Conservation (phyloP, 2,888 invertebrate genomes). For the Serripes groenlandicus region DNA sequence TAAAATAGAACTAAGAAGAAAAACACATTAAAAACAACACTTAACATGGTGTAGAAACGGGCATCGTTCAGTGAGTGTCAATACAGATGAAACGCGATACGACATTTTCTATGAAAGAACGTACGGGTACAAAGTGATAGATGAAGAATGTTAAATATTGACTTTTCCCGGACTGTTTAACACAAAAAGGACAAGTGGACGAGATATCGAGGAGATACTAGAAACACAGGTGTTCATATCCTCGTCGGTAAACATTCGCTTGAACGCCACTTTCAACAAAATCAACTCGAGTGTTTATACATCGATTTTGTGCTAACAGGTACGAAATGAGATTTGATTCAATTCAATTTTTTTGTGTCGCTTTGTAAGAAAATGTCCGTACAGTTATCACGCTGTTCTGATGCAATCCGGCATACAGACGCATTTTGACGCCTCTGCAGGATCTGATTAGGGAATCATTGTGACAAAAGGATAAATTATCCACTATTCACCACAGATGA, state of each 20-base stretch:
- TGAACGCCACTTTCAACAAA: neutral
- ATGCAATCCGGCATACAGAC: no score
- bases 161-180: slow-evolving; percentile 13
- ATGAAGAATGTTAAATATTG: slow-evolving; percentile 18
- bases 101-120: slow-evolving; percentile 1
- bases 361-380: no score
- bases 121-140: neutral
- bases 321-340: no score
- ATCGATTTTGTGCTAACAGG: slow-evolving; percentile 8
- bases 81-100: slow-evolving; percentile 2
- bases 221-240: slow-evolving; percentile 9
- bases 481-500: no score
- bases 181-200: slow-evolving; percentile 15
- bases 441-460: no score
- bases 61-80: slow-evolving; percentile 1
- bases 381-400: no score
- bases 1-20: neutral
- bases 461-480: no score
- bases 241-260: slow-evolving; percentile 1
- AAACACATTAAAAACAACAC: slow-evolving; percentile 5
- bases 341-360: no score
- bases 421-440: no score
- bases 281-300: neutral
- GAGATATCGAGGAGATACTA: neutral
- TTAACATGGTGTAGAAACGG: slow-evolving; percentile 12